Base-by-base conservation (phyloP, 2,888 invertebrate species). In the Agonopterix subpropinquella region DNA sequence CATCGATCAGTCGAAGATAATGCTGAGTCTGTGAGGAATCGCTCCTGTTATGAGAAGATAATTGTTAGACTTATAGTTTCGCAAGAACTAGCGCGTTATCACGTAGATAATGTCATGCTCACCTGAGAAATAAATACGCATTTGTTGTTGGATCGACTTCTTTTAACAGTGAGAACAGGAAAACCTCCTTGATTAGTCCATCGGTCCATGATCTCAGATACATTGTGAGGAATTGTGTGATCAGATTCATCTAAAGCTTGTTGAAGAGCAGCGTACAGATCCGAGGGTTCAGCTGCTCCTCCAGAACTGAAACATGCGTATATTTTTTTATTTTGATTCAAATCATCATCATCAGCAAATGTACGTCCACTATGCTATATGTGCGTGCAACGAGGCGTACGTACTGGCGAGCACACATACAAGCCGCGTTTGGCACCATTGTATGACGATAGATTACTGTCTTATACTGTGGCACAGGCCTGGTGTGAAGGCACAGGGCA, bases 151-250 rank as follows among this genome's bases (percentile, higher is more conserved):
- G 73, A 61, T 0, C 81, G 89, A 48, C 90, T 80, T 52, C 91
- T 84, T 1, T 68, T 79, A 0, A 91, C 90, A 1, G 87, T 91
- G 1, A 95, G 73, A 0, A 94, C 89, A 0, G 95, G 95, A 75
- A 92, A 95, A 1, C 95, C 95, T 42, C 92, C 93, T 68, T 94
- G 94, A 28, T 90, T 81, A 0, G 92, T 92, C 95, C 95, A 95
- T 1, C 93, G 92, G 52, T 92, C 89, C 92, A 95, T 92, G 28
- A 94, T 90, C 41, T 83, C 73, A 50, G 89, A 82, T 0, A 94
- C 72, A 0, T 86, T 71, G 53, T 88, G 80, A 0, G 75, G 74
- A 0, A 89, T 70, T 4, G 56, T 62, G 58, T 78, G 75, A 8
- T 57, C 52, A 0, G 77, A 73, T 0, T 61, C 61, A 35, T 69